Base-by-base conservation (phyloP, 2,888 invertebrate genomes). In the Iphiclides podalirius region DNA sequence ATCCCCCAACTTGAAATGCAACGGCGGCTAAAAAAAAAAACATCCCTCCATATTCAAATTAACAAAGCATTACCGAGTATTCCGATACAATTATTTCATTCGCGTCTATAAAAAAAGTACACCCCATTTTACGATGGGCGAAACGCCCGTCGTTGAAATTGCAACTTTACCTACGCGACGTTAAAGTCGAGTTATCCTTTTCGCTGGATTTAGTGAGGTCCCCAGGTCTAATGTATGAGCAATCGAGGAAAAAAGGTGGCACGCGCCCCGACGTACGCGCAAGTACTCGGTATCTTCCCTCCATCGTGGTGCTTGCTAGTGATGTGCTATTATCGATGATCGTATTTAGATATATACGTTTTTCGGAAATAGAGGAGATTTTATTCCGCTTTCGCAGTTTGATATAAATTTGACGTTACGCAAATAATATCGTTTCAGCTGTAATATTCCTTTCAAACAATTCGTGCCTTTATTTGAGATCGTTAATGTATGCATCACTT, bases 51-150 rank as follows among this genome's bases (percentile, higher is more conserved):
- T 83, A 87, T 87, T 87, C 81, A 86, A 87, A 87, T 87, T 85
- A 85, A 86, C 86, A 86, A 83, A 84, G 79, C 86, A 86, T 84
- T 86, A 84, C 79, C 70, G 73, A 71, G 75, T 80, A 78, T 81
- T 80, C 72, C 72, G 64, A 72, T 75, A 74, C 75, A 79, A 83
- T 81, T 81, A 82, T 82, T 79, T 75, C 71, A 71, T 75, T 73
- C 72, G 59, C 70, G 56, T 62, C 58, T 55, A 55, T 55, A 40
- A 51, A 66, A n/a, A 70, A 69, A 61, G 58, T 64, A 61, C 55
- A 67, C 63, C 66, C 62, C 60, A 63, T 66, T 62, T 59, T 58
- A 28, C 48, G n/a, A n/a, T 57, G 43, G 23, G 28, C 14, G 1
- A 11, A 1, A 3, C 1, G 7, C 11, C 20, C 23, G 11, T 4